phyloP scores from a whole-genome alignment of 2,797 vertebrate genomes.

The Mionectes olivaceus region DNA sequence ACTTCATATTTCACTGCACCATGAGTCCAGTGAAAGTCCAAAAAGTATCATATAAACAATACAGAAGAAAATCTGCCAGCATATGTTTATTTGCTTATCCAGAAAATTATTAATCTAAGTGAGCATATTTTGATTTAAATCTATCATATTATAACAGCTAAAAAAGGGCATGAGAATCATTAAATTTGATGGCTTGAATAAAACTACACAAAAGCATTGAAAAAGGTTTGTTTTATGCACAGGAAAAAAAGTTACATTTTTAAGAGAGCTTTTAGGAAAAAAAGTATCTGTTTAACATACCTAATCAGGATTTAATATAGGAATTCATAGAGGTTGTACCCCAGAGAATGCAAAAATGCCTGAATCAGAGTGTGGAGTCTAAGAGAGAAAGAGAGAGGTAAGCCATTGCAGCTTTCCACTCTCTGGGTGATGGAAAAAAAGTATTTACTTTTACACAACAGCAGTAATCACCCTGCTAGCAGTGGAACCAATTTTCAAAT shows the following conservation, averaged over 20 bases:
- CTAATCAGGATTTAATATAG: slow-evolving; percentile 44
- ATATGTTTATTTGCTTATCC: background rate
- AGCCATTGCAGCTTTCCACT: background rate
- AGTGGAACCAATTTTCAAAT: background rate
- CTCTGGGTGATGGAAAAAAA: background rate
- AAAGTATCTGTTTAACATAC: slow-evolving; percentile 7
- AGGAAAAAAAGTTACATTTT: background rate
- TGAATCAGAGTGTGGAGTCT: background rate
- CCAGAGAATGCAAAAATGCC: slow-evolving; percentile 18
- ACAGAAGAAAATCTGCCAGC: background rate
- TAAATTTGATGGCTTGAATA: slow-evolving; percentile 61
- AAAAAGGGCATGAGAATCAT: slow-evolving; percentile 30
- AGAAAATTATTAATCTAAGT: slow-evolving; percentile 33
- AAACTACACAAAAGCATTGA: slow-evolving; percentile 39
- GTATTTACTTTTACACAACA: background rate
- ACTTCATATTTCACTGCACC: background rate
- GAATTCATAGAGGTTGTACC: background rate
- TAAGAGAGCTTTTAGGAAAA: background rate
- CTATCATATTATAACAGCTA: background rate
- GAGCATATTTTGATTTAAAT: slow-evolving; percentile 42
- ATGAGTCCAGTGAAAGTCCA: background rate
- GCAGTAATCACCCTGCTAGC: background rate
- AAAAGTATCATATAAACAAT: background rate
- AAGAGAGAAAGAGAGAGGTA: background rate
- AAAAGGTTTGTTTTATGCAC: background rate